Conservation (phyloP, 1,140 invertebrate species). For the Lasioglossum baleicum region DNA sequence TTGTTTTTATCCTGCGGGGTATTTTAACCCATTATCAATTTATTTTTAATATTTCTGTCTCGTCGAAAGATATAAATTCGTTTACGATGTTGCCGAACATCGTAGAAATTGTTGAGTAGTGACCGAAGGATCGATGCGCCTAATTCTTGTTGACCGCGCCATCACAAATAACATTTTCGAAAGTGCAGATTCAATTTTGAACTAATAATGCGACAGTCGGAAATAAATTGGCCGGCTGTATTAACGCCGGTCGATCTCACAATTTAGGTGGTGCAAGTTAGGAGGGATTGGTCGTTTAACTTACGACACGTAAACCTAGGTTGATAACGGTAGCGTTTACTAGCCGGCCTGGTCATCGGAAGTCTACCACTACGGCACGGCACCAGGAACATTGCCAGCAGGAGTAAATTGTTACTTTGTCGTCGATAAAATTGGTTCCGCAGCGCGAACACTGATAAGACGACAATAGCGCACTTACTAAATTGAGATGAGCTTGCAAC, state of each 20-base stretch:
- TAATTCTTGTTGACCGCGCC: too few species aligned
- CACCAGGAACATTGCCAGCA: constrained; percentile 57
- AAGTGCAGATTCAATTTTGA: too few species aligned
- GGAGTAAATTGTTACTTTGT: constrained; percentile 59
- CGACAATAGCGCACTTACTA: constrained; percentile 36
- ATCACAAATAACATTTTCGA: too few species aligned
- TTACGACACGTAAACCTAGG: constrained; percentile 54
- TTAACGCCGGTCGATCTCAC: background rate
- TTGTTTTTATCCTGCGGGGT: too few species aligned
- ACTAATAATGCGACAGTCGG: background rate
- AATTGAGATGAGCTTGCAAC: constrained; percentile 40
- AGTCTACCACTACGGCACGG: constrained; percentile 40
- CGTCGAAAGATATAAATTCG: too few species aligned
- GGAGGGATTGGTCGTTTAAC: constrained; percentile 49
- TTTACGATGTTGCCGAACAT: too few species aligned
- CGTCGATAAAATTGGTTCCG: constrained; percentile 45
- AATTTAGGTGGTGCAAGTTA: constrained; percentile 24
- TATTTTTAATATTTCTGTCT: too few species aligned
- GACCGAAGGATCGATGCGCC: too few species aligned
- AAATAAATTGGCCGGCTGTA: constrained; percentile 9
- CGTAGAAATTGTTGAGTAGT: too few species aligned
- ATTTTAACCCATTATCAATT: too few species aligned
- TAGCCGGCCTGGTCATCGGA: constrained; percentile 54
- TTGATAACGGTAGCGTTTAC: constrained; percentile 61
- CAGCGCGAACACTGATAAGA: constrained; percentile 41